Percentiles rank a stretch among this genome's conserved stretches.
Evolutionary conservation across 2,113 vertebrate species (phyloP).

Genomic region (Channa maculata): DNA sequence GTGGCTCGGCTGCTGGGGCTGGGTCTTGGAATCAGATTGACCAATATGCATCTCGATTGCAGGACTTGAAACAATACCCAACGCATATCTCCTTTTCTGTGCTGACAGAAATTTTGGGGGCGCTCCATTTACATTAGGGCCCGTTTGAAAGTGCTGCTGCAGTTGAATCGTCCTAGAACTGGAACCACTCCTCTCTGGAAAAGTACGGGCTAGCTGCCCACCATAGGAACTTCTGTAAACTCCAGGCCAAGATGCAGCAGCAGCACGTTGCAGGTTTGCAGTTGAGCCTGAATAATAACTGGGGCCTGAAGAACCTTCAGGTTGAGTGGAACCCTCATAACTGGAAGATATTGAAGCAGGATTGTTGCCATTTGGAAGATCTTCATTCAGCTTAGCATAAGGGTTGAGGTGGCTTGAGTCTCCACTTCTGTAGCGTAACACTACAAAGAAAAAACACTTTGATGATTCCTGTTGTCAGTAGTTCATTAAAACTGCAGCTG

Average conservation of each 20-base stretch:
- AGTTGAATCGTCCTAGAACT: neutral
- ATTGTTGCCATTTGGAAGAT: accelerated
- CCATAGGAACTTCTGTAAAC: neutral
- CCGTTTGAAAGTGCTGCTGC: neutral
- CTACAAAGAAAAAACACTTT: neutral
- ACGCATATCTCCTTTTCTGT: no score
- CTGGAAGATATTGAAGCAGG: accelerated
- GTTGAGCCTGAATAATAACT: neutral
- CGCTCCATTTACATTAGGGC: accelerated
- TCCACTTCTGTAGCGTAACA: slow-evolving; percentile 11
- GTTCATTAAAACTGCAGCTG: neutral
- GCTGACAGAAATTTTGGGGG: no score
- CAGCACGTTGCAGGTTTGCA: neutral
- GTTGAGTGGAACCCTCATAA: neutral
- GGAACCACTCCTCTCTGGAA: slow-evolving; percentile 25
- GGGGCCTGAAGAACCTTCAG: neutral
- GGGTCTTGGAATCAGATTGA: no score
- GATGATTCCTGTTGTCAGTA: accelerated
- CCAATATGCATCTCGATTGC: no score
- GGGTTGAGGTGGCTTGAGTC: neutral
- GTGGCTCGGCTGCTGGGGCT: no score
- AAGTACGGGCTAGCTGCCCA: slow-evolving; percentile 2
- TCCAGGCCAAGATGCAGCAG: neutral
- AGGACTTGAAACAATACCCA: no score
- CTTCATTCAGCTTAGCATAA: neutral